Conservation (phyloP, 2,797 vertebrate genomes). For the Falco biarmicus region DNA sequence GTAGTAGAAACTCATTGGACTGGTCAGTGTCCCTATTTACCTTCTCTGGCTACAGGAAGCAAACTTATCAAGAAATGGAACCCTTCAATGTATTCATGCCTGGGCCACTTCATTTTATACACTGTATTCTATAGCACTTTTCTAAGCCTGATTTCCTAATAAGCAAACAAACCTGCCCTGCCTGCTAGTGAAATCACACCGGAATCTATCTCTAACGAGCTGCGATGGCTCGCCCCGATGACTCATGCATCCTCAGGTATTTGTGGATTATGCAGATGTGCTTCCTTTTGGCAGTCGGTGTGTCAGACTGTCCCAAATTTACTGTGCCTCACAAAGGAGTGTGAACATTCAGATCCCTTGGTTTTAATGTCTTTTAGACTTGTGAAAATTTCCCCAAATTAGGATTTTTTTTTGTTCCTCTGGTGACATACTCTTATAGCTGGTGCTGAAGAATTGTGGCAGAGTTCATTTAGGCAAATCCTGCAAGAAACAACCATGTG, state of each 20-base stretch:
- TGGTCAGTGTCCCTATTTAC: background rate
- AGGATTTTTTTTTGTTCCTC: background rate
- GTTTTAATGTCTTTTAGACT: background rate
- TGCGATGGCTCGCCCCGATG: background rate
- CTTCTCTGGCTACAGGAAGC: background rate
- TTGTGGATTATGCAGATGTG: background rate
- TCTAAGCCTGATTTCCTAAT: background rate
- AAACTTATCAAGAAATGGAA: fast-evolving
- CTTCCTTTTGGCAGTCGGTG: background rate
- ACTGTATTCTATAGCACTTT: background rate
- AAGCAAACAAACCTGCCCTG: background rate
- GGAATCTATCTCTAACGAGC: background rate
- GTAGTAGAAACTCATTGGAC: background rate
- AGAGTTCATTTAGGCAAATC: background rate
- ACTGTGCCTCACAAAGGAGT: background rate
- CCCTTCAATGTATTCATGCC: background rate
- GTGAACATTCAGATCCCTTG: background rate
- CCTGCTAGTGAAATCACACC: background rate
- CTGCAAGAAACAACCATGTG: background rate
- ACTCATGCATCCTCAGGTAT: background rate
- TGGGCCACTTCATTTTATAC: background rate
- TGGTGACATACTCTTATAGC: background rate
- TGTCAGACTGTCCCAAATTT: background rate
- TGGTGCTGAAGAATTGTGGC: background rate
- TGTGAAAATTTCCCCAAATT: background rate